A percentile compares a stretch with the other conserved stretches of the same genome.
These are phyloP conservation scores for Dugesia japonica DNA, from an alignment of 2,888 invertebrate genomes.

Conservation along the genomic window DNA sequence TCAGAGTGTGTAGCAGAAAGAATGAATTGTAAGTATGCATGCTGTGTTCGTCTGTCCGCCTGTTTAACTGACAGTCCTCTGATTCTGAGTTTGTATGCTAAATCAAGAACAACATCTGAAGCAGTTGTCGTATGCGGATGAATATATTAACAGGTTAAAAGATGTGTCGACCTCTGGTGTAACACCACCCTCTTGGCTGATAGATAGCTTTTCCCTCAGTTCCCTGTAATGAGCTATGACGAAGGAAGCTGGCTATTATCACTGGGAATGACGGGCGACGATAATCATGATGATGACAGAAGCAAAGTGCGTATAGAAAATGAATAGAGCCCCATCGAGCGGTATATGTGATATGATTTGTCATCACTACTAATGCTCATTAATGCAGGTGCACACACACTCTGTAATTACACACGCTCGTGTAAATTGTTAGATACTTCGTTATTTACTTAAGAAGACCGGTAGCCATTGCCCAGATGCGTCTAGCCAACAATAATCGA, in stretches of 20 bases:
- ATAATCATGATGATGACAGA: constrained; percentile 20
- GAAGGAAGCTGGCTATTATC: constrained; percentile 20
- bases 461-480: constrained; percentile 20
- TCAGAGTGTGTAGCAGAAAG: not conserved
- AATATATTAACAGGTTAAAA: constrained; percentile 20
- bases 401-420: not conserved
- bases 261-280: constrained; percentile 20
- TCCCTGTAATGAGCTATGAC: constrained; percentile 16
- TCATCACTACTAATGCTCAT: constrained; percentile 20
- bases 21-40: not conserved
- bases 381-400: constrained; percentile 20
- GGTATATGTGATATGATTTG: constrained; percentile 20
- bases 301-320: constrained; percentile 6
- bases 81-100: constrained; percentile 14
- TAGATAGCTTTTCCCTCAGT: constrained; percentile 11
- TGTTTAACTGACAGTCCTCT: constrained; percentile 20
- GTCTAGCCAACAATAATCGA: constrained; percentile 20
- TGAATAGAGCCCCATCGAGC: constrained; percentile 20
- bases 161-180: constrained; percentile 20
- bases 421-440: constrained; percentile 15
- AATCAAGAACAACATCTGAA: constrained; percentile 17
- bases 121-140: constrained; percentile 16
- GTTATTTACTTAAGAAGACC: constrained; percentile 15
- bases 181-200: constrained; percentile 20
- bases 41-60: not conserved